phyloP scores from a whole-genome alignment of 2,888 invertebrate genomes.

The Lasioglossum figueresi region DNA sequence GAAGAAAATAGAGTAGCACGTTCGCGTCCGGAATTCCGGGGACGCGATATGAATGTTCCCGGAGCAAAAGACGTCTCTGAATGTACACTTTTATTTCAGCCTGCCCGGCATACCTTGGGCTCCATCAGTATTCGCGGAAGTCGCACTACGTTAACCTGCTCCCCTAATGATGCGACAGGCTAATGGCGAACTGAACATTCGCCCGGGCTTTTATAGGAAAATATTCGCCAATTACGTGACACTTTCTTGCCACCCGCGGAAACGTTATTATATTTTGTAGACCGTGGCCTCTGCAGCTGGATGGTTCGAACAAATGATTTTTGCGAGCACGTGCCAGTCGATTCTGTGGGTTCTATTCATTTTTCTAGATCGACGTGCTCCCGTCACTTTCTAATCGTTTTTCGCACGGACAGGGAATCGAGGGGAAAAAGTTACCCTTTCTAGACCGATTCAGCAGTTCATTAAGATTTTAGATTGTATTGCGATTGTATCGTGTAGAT shows the following conservation, averaged over 20 bases:
- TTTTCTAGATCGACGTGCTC: background rate
- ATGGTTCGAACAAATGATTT: conserved; percentile 14
- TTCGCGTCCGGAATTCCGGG: background rate
- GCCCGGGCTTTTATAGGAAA: conserved; percentile 64
- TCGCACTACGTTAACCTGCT: background rate
- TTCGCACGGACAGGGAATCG: background rate
- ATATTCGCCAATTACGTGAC: conserved; percentile 61
- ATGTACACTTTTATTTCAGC: background rate
- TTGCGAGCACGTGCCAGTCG: conserved; percentile 8
- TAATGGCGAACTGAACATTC: conserved; percentile 38
- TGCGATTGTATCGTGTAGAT: too few relatives aligned
- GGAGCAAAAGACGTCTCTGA: background rate
- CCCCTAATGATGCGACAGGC: conserved; percentile 24
- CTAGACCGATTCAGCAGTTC: too few relatives aligned
- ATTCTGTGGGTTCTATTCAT: conserved; percentile 6
- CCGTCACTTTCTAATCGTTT: conserved; percentile 31
- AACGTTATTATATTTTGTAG: conserved; percentile 34
- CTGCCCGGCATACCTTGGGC: conserved; percentile 20
- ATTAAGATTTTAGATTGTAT: too few relatives aligned
- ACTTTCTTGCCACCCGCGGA: conserved; percentile 43
- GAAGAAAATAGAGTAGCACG: background rate
- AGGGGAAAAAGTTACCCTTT: too few relatives aligned
- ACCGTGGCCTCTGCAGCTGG: background rate
- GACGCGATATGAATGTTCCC: background rate
- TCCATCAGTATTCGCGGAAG: conserved; percentile 31